Evolutionary conservation across 2,113 vertebrate species (phyloP), one percentile per base, ranked within the genome.

Genomic region (Gallinago jamesoni): DNA sequence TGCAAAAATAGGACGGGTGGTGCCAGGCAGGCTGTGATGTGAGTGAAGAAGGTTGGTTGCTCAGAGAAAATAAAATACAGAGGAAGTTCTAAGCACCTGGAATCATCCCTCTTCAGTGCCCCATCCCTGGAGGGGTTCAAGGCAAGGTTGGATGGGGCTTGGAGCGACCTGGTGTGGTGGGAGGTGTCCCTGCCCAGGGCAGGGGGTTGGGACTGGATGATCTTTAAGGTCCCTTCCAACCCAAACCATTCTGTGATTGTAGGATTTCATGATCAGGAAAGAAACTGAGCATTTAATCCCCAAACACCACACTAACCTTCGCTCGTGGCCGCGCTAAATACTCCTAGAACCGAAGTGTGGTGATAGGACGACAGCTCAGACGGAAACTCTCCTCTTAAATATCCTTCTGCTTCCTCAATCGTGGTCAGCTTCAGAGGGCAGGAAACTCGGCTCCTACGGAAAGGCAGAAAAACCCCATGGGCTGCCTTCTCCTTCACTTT

Each of bases 351-450:
- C 2, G 96, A 98, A 84, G 98, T 17, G 28, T 93, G 94, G 15
- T 84, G 90, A 48, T 97, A 97, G 35, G 95, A 85, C 0, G 96
- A 62, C 17, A 98, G 89, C 57, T 97, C 96, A 43, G 96, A 28
- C n/a, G 95, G 97, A 59, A 98, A 95, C 6, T 97, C 97, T 15
- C 98, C 98, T 82, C 95, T 98, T 80, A 99, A 98, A 97, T 98
- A 99, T 13, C 98, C 97, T 89, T 97, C 98, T 92, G 98, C 98
- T 94, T 99, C 99, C 56, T 98, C 98, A 10, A 97, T 31, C 1
- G 98, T 98, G 15, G 94, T 92, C 95, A 99, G 91, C 16, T 59
- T 94, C 77, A 97, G 69, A 1, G 99, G 99, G 91, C 94, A 97
- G 60, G 98, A 50, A 60, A 98, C 77, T 39, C 20, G 94, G 87